Evolutionary conservation across 2,888 invertebrate genomes (phyloP), one percentile per base, ranked within the genome.

Genomic region (Scelioninae gen. 2): DNA sequence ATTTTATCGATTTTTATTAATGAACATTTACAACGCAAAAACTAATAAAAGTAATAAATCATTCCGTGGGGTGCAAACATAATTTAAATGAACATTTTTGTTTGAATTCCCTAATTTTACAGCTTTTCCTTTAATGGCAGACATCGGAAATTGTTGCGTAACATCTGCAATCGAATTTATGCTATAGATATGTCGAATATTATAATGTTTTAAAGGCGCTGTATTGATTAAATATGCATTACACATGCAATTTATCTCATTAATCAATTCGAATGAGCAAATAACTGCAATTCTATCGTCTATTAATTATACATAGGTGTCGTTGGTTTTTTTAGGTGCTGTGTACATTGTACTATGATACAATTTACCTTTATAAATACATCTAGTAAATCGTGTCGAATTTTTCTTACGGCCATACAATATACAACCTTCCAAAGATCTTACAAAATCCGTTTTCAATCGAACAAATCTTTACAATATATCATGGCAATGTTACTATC

Each of bases 271-370:
- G 15, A 55, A 55, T 18, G 55, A 55, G 1, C 15, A 22, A 11
- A 55, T 55, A 35, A 11, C 15, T 10, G 39, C 55, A 41, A 55
- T 11, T 15, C 11, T 55, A 16, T 16, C 16, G 18, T 41, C 15
- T 10, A 39, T 10, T 10, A 55, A 16, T 6, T 41, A 10, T 15
- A 55, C 41, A 16, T 55, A 41, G 10, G 58, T 58, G 18, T 57
- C 55, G 16, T 57, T 11, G 19, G 19, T 58, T 58, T 58, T 58
- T 45, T 15, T 58, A 2, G 45, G 18, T 7, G 45, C 31, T 4
- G 16, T 33, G 19, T 58, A 58, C 33, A 31, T 33, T 11, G 11
- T 33, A 45, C 58, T 33, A 10, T 45, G 18, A 45, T 58, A 58
- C 1, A 55, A 25, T 39, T 41, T 55, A 13, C 28, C 15, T 10